Evolutionary conservation across 2,888 invertebrate species (phyloP).

Genomic region (Mythimna loreyi): DNA sequence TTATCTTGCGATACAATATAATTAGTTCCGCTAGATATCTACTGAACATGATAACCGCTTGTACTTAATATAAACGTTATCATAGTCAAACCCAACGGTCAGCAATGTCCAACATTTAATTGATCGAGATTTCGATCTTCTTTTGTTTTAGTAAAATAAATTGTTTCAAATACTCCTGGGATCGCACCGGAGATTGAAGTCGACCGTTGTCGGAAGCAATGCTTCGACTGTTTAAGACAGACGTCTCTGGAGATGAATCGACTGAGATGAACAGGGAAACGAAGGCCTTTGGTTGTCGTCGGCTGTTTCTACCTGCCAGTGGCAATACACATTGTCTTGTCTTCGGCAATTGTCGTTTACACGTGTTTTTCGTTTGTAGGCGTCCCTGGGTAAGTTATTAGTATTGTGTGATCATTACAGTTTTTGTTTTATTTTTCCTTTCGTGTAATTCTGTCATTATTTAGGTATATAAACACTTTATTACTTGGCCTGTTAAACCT

Average conservation of each 20-base stretch:
- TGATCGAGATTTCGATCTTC: slow-evolving; percentile 10
- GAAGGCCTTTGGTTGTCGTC: slow-evolving; percentile 15
- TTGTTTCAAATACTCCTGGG: slow-evolving; percentile 13
- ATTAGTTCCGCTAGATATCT: slow-evolving; percentile 14
- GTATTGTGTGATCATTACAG: too few species aligned
- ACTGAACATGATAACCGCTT: slow-evolving; percentile 17
- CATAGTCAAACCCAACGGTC: slow-evolving; percentile 9
- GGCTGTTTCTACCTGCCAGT: slow-evolving; percentile 17
- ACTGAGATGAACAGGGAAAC: slow-evolving; percentile 13
- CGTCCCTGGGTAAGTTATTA: not conserved
- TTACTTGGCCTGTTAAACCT: not conserved
- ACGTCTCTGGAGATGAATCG: slow-evolving; percentile 8
- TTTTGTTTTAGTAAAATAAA: slow-evolving; percentile 26
- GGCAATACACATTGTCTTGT: slow-evolving; percentile 11
- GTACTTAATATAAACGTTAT: slow-evolving; percentile 32
- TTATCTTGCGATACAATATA: not conserved
- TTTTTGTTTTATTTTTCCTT: too few species aligned
- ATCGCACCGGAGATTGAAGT: slow-evolving; percentile 15
- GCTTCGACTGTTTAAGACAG: slow-evolving; percentile 23
- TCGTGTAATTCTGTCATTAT: too few species aligned
- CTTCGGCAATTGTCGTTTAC: not conserved
- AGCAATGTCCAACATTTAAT: slow-evolving; percentile 8
- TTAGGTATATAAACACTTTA: too few species aligned
- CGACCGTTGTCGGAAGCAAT: slow-evolving; percentile 23
- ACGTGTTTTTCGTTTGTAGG: not conserved